Conservation (phyloP, 2,888 invertebrate species). For the Nebria brevicollis region DNA sequence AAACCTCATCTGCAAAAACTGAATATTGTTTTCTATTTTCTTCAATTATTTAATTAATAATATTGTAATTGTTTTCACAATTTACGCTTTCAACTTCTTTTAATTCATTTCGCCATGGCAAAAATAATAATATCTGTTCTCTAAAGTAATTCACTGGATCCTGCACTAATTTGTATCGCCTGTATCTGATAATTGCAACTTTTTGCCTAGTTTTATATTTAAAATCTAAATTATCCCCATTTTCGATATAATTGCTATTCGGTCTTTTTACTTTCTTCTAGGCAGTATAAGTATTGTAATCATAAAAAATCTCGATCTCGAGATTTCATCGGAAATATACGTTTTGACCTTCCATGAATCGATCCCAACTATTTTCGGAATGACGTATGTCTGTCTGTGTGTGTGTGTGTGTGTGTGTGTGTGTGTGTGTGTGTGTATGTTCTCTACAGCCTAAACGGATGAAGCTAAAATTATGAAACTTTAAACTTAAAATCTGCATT, state of each 20-base stretch:
- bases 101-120: constrained; percentile 49
- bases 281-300: too few relatives aligned
- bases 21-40: constrained; percentile 10
- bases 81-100: constrained; percentile 46
- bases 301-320: too few relatives aligned
- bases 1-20: constrained; percentile 13
- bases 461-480: too few relatives aligned
- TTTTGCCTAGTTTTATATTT: constrained; percentile 36
- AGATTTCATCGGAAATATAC: too few relatives aligned
- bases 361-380: too few relatives aligned
- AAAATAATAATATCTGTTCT: constrained; percentile 49
- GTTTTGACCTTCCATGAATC: too few relatives aligned
- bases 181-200: constrained; percentile 30
- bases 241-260: constrained; percentile 14
- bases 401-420: too few relatives aligned
- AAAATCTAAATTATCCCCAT: constrained; percentile 28
- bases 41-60: neutral
- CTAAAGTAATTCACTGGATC: constrained; percentile 41
- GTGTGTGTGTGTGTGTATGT: too few relatives aligned
- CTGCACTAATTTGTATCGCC: constrained; percentile 41
- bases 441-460: too few relatives aligned
- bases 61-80: constrained; percentile 29
- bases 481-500: too few relatives aligned
- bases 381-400: too few relatives aligned
- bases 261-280: too few relatives aligned